Percentiles rank a stretch among this genome's conserved stretches.
These are phyloP conservation scores for Cathartes aura DNA, from an alignment of 2,113 vertebrate genomes.

Conservation along the genomic window DNA sequence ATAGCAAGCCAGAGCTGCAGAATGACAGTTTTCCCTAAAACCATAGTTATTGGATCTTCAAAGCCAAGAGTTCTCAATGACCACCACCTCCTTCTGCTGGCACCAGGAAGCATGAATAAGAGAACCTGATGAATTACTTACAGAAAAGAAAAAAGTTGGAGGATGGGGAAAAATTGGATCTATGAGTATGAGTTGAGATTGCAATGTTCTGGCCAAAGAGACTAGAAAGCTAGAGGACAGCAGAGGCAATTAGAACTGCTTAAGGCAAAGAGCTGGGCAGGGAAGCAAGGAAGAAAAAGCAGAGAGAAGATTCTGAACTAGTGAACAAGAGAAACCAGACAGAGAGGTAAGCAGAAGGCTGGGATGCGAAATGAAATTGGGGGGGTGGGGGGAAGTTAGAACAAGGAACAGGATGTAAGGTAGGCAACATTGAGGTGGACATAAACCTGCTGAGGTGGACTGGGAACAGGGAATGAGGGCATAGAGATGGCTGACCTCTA, in stretches of 20 bases:
- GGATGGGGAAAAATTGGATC: background rate
- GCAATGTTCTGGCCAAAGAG: background rate
- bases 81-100: background rate
- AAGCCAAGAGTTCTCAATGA: background rate
- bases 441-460: background rate
- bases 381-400: background rate
- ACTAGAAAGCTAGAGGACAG: background rate
- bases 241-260: background rate
- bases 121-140: background rate
- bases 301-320: background rate
- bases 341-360: background rate
- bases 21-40: background rate
- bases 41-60: background rate
- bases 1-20: background rate
- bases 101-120: background rate
- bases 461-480: background rate
- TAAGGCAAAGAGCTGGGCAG: background rate
- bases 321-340: background rate
- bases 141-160: background rate
- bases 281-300: background rate
- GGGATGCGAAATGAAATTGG: background rate
- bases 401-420: background rate
- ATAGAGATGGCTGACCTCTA: background rate
- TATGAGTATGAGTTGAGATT: background rate
- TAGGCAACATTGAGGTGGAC: background rate